Base-by-base conservation (phyloP, 2,797 vertebrate genomes). In the Argentina silus region DNA sequence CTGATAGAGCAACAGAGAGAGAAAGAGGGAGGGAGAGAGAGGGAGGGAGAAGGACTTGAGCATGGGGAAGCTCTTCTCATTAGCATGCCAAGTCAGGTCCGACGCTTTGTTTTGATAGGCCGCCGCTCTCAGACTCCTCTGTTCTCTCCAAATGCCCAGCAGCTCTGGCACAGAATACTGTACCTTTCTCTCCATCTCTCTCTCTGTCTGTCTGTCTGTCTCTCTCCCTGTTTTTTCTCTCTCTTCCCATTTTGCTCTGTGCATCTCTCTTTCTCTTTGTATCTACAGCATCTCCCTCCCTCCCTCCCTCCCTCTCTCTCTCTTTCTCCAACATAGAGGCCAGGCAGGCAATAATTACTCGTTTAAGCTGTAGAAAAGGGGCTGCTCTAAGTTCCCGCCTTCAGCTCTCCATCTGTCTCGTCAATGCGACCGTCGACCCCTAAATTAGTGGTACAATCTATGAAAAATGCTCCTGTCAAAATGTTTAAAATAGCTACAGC, bases 371-470 rank as follows among this genome's bases (percentile, higher is more conserved):
- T 10, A 59, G 56, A 4, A 11, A 27, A 59, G n/a, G 55, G 60
- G 61, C 71, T 11, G 11, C 56, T 43, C 67, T 44, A 75, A 57
- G 77, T 78, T 63, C 71, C 66, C 70, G 67, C 70, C 73, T 70
- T 76, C 79, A 17, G 56, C 69, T 80, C 27, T 82, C 53, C 73
- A 72, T 79, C 69, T 7, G 5, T 80, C 77, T 79, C 43, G 47
- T 79, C 77, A 76, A 72, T 72, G 76, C 67, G 69, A 56, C 79
- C 60, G 67, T 79, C 76, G 17, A 55, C 8, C 0, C 73, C 71
- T 80, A 36, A 85, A 87, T 86, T 79, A 86, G 80, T 50, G 69
- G 45, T 69, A 67, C 77, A 78, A 87, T 85, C 76, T 75, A 81
- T 72, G 78, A 84, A 84, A 78, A 88, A 78, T 83, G 73, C 62